phyloP scores from a whole-genome alignment of 1,140 invertebrate genomes.

The Pseudomyrmex cubaensis region DNA sequence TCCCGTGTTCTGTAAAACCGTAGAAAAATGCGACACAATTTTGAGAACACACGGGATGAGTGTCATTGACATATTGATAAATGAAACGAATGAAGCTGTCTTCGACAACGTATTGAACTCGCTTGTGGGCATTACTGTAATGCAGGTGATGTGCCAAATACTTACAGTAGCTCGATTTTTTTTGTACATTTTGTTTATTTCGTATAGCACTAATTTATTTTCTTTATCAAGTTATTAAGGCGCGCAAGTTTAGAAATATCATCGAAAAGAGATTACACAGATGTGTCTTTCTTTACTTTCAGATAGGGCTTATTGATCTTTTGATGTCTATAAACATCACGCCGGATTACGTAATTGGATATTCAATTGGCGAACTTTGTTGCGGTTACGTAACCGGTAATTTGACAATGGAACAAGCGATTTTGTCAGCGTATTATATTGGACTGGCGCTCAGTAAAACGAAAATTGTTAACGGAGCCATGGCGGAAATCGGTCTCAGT shows the following conservation, averaged over 20 bases:
- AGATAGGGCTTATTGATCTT: conserved; percentile 15
- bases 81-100: background rate
- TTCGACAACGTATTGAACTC: conserved; percentile 2
- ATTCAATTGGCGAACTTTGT: conserved; percentile 17
- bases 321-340: conserved; percentile 9
- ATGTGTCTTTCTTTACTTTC: background rate
- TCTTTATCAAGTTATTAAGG: background rate
- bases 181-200: no score
- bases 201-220: background rate
- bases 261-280: no score
- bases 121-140: background rate
- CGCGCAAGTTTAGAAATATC: conserved; percentile 54
- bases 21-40: conserved; percentile 62
- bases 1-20: conserved; percentile 75
- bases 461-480: conserved; percentile 1
- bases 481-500: background rate
- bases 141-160: background rate
- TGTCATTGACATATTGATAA: background rate
- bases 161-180: no score
- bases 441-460: conserved; percentile 6
- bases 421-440: conserved; percentile 16
- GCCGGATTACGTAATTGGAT: conserved; percentile 45
- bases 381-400: background rate
- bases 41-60: conserved; percentile 72
- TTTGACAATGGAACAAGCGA: conserved; percentile 6